phyloP scores from a whole-genome alignment of 2,113 vertebrate genomes.

The Oryzias celebensis region DNA sequence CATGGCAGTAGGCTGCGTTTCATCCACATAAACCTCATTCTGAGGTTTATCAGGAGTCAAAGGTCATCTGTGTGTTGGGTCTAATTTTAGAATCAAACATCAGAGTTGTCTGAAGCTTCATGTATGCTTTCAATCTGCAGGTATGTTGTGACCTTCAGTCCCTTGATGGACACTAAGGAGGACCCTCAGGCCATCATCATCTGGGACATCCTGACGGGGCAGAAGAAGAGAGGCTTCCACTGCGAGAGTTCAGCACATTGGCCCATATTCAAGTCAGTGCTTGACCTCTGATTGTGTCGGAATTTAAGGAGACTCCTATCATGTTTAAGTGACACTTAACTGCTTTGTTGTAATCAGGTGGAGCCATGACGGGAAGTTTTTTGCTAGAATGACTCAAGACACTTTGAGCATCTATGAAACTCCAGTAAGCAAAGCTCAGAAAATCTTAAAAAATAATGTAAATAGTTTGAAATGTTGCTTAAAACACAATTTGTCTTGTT shows the following conservation, averaged over 20 bases:
- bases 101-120: not conserved
- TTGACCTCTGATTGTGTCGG: not conserved
- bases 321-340: not conserved
- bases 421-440: constrained; percentile 80
- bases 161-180: constrained; percentile 95
- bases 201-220: constrained; percentile 96
- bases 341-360: constrained; percentile 76
- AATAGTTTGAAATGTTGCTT: not conserved
- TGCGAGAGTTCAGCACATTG: constrained; percentile 98
- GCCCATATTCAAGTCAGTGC: constrained; percentile 97
- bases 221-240: constrained; percentile 98
- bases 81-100: not conserved
- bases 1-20: too few species aligned
- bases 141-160: constrained; percentile 96
- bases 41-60: not conserved
- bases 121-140: constrained; percentile 64
- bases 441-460: not conserved
- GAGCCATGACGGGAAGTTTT: constrained; percentile 98
- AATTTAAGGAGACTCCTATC: not conserved
- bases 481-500: constrained; percentile 17
- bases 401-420: constrained; percentile 98
- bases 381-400: constrained; percentile 94
- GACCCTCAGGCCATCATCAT: constrained; percentile 99
- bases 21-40: too few species aligned
- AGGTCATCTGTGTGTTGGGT: not conserved